Conservation (phyloP, 2,797 vertebrate genomes). For the Eleutherodactylus coqui region DNA sequence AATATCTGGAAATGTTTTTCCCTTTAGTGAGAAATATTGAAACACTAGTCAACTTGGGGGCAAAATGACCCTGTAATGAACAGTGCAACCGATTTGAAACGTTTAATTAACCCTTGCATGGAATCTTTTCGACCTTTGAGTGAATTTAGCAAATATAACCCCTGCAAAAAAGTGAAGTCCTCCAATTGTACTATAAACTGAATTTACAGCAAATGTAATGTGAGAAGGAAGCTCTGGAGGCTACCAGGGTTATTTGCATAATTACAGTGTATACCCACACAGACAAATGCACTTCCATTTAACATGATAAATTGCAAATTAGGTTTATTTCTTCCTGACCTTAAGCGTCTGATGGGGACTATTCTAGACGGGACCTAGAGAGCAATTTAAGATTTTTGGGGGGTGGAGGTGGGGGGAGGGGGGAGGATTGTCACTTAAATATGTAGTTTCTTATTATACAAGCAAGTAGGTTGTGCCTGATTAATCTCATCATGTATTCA, state of each 20-base stretch:
- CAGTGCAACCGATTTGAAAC: neutral
- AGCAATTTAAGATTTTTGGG: neutral
- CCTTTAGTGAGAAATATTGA: neutral
- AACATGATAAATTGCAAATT: slow-evolving; percentile 9
- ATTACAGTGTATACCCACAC: neutral
- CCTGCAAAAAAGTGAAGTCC: neutral
- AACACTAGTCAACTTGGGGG: neutral
- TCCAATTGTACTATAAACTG: neutral
- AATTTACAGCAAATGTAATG: slow-evolving; percentile 6
- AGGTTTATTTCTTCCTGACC: neutral
- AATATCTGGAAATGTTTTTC: neutral
- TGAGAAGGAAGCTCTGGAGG: neutral
- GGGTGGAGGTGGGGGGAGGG: neutral
- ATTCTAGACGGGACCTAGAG: neutral
- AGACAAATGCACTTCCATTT: slow-evolving; percentile 15
- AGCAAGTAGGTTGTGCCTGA: neutral
- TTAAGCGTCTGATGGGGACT: neutral
- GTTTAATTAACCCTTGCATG: neutral
- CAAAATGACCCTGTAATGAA: neutral
- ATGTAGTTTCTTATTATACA: neutral
- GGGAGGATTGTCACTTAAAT: neutral
- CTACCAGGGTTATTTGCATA: neutral
- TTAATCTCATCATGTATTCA: slow-evolving; percentile 26
- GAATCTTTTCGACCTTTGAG: neutral
- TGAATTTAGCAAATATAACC: neutral